A percentile compares a stretch with the other conserved stretches of the same genome.
Conservation (phyloP, 2,888 invertebrate species). For the Protophormia terraenovae region DNA sequence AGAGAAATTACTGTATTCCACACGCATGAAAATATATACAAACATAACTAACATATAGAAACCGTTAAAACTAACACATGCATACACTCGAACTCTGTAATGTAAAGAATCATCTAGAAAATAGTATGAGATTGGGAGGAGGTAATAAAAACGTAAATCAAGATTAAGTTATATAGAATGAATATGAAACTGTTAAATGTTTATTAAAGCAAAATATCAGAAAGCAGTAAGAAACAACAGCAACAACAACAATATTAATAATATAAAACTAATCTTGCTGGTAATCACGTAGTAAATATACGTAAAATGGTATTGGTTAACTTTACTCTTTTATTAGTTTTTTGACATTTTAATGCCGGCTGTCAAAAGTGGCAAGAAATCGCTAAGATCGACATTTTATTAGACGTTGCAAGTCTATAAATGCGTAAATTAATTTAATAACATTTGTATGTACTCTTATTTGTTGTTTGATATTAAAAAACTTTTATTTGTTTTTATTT, state of each 20-base stretch:
- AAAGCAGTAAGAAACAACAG: neutral
- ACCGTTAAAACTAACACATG: neutral
- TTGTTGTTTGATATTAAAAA: neutral
- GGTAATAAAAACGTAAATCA: conserved; percentile 50
- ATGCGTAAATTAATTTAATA: neutral
- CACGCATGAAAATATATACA: neutral
- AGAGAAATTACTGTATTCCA: neutral
- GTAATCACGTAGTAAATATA: conserved; percentile 31
- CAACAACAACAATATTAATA: neutral
- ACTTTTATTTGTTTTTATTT: too few species aligned
- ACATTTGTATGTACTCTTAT: neutral
- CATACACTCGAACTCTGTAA: neutral
- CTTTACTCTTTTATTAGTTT: conserved; percentile 3
- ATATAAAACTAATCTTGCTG: conserved; percentile 6
- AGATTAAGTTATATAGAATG: conserved; percentile 35
- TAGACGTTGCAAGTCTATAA: neutral
- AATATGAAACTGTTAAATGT: conserved; percentile 51
- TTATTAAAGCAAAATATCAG: conserved; percentile 15
- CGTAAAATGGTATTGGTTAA: neutral
- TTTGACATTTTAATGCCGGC: conserved; percentile 9
- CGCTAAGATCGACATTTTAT: neutral
- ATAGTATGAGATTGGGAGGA: too few species aligned
- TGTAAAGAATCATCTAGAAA: too few species aligned
- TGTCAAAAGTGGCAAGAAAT: neutral
- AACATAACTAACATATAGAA: neutral